Percentiles rank a stretch among this genome's conserved stretches.
Evolutionary conservation across 2,797 vertebrate species (phyloP).

Genomic region (Threskiornis aethiopicus): DNA sequence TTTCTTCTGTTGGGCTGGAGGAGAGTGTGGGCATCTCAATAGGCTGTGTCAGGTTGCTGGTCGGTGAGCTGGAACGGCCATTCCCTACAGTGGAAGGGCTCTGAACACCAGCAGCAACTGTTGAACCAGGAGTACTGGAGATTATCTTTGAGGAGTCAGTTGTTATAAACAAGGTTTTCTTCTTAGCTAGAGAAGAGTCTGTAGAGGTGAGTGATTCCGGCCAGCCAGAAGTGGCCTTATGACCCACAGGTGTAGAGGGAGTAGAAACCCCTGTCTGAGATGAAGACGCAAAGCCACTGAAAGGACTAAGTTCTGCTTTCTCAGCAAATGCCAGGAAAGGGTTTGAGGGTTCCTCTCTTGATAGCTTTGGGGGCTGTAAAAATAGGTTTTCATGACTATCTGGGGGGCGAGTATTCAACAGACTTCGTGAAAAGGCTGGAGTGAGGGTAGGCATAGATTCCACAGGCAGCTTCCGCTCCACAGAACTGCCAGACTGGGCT

Average conservation of each 20-base stretch:
- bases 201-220: constrained; percentile 75
- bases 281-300: constrained; percentile 83
- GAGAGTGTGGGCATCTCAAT: constrained; percentile 86
- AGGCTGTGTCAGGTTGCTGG: constrained; percentile 76
- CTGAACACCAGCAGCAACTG: constrained; percentile 75
- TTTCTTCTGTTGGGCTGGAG: constrained; percentile 84
- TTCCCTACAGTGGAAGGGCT: constrained; percentile 79
- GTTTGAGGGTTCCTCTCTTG: constrained; percentile 88
- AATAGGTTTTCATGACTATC: constrained; percentile 96
- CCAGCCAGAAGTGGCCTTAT: constrained; percentile 75
- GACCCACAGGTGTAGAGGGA: constrained; percentile 65
- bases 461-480: constrained; percentile 78
- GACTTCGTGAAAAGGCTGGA: constrained; percentile 83
- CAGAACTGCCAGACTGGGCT: constrained; percentile 82
- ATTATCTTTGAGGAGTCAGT: constrained; percentile 90
- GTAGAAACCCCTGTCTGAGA: constrained; percentile 68
- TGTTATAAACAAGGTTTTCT: constrained; percentile 91
- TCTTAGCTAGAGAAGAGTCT: constrained; percentile 80
- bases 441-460: constrained; percentile 86
- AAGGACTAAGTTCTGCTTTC: constrained; percentile 85
- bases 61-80: constrained; percentile 77
- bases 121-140: constrained; percentile 80
- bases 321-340: constrained; percentile 92
- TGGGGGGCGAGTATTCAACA: constrained; percentile 80
- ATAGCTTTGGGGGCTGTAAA: constrained; percentile 89